These are phyloP conservation scores for Crioceris asparagi DNA, from an alignment of 2,888 invertebrate species.

Conservation along the genomic window DNA sequence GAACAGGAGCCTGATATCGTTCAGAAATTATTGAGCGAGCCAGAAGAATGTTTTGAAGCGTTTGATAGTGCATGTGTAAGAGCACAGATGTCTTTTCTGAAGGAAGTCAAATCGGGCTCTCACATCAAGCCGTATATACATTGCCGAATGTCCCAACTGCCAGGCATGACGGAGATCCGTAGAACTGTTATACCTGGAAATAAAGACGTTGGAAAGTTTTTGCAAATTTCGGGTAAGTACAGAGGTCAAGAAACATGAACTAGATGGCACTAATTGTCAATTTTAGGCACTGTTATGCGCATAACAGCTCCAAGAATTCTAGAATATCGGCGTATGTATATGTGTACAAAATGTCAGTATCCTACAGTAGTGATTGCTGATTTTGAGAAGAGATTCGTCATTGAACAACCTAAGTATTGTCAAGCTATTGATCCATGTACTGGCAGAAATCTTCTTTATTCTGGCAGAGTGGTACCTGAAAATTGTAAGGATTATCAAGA, in stretches of 20 bases:
- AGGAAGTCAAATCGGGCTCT: slow-evolving; percentile 31
- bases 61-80: slow-evolving; percentile 53
- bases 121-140: slow-evolving; percentile 50
- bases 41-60: slow-evolving; percentile 48
- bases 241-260: too few species aligned
- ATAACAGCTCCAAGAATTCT: slow-evolving; percentile 65
- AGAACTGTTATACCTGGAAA: slow-evolving; percentile 57
- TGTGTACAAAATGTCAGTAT: slow-evolving; percentile 68
- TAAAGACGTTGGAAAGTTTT: slow-evolving; percentile 58
- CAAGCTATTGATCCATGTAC: slow-evolving; percentile 47
- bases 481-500: slow-evolving; percentile 76
- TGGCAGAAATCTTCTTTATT: slow-evolving; percentile 39
- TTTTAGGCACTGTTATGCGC: slow-evolving; percentile 66
- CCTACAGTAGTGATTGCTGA: slow-evolving; percentile 54
- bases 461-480: slow-evolving; percentile 47
- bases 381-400: slow-evolving; percentile 43
- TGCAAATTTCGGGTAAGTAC: slow-evolving; percentile 62
- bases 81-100: slow-evolving; percentile 48
- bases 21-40: slow-evolving; percentile 53
- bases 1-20: slow-evolving; percentile 58
- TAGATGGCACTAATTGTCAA: too few species aligned
- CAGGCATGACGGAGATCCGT: slow-evolving; percentile 57
- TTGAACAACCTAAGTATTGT: slow-evolving; percentile 43
- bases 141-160: slow-evolving; percentile 55
- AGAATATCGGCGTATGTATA: slow-evolving; percentile 61